phyloP scores from a whole-genome alignment of 2,113 vertebrate species.

The Probosciger aterrimus region DNA sequence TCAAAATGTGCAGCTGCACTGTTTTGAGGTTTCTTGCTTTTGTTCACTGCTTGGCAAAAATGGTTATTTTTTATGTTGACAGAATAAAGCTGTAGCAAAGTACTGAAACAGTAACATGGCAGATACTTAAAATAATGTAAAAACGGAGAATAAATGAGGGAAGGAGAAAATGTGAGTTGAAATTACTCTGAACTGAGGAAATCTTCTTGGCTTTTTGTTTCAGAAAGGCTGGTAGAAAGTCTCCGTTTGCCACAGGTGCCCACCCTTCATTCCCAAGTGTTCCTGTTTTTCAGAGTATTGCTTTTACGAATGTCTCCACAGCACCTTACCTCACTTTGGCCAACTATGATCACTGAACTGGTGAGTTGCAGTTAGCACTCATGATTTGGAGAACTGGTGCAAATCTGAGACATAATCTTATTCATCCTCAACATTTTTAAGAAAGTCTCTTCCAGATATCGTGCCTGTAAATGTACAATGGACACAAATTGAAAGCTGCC shows the following conservation, averaged over 20 bases:
- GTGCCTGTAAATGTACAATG: neutral
- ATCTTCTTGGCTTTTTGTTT: constrained; percentile 56
- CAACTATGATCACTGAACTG: constrained; percentile 98
- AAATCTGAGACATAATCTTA: neutral
- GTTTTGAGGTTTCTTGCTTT: neutral
- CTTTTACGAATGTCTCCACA: constrained; percentile 97
- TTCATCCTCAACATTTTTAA: neutral
- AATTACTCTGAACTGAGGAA: constrained; percentile 31
- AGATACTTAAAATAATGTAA: neutral
- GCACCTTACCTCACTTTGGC: constrained; percentile 98
- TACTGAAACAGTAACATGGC: neutral
- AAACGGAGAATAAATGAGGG: neutral
- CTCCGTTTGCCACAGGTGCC: constrained; percentile 96
- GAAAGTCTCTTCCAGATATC: neutral
- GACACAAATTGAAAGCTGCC: neutral
- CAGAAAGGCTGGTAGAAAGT: constrained; percentile 98
- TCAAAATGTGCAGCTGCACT: neutral
- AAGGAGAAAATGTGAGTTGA: neutral
- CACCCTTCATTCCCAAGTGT: constrained; percentile 98
- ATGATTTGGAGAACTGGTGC: neutral
- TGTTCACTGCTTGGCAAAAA: neutral
- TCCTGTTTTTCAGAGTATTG: constrained; percentile 98
- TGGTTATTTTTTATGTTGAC: neutral
- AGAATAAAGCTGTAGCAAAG: neutral
- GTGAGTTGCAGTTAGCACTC: constrained; percentile 72